These are phyloP conservation scores for Scaptomyza pallida DNA, from an alignment of 1,140 invertebrate species.

Conservation along the genomic window DNA sequence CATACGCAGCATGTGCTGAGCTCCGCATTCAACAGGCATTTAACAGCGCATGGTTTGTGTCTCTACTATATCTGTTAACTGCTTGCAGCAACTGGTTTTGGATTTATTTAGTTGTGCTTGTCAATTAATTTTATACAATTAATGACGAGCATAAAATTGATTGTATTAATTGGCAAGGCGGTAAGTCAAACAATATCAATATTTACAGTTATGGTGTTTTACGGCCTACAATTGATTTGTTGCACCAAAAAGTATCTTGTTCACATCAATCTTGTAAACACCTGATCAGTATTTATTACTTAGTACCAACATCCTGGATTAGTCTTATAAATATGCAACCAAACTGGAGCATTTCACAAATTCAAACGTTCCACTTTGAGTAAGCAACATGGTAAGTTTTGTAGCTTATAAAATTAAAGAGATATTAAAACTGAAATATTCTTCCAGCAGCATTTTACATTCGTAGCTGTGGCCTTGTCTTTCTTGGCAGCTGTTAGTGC, in stretches of 20 bases:
- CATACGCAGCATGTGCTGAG: conserved; percentile 31
- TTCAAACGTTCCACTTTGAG: conserved; percentile 39
- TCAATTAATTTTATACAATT: conserved; percentile 17
- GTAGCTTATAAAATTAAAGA: neutral
- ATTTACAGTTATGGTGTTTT: conserved; percentile 26
- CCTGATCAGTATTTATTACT: neutral
- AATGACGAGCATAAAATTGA: conserved; percentile 10
- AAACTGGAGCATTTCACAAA: conserved; percentile 30
- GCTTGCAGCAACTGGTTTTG: conserved; percentile 27
- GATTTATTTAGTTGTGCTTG: neutral
- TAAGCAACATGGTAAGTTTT: conserved; percentile 66
- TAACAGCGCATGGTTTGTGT: conserved; percentile 49
- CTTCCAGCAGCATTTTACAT: conserved; percentile 23
- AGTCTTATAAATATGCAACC: conserved; percentile 61
- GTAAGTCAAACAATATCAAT: conserved; percentile 41
- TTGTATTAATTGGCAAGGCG: neutral
- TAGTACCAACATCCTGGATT: conserved; percentile 5
- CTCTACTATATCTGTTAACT: conserved; percentile 37
- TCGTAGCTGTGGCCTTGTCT: conserved; percentile 21
- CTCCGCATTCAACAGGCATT: conserved; percentile 41
- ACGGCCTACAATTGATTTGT: conserved; percentile 47
- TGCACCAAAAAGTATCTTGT: conserved; percentile 28
- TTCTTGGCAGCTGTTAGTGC: too few species aligned
- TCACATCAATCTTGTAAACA: conserved; percentile 26
- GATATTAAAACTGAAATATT: neutral